Base-by-base conservation (phyloP, 2,888 invertebrate genomes). In the Muschampia plurimacula region DNA sequence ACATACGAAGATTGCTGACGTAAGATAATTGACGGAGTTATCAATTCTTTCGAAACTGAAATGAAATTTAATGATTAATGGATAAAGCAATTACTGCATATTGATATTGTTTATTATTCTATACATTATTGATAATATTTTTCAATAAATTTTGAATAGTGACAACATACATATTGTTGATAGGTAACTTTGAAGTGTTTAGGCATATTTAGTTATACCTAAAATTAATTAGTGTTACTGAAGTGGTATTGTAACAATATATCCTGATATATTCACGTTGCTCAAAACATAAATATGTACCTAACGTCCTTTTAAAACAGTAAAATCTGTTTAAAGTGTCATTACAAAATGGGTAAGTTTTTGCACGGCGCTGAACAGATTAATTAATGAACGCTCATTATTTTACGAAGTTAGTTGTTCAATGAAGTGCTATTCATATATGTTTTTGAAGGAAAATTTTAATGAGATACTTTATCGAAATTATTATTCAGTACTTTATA, bases 341-440 rank as follows among this genome's bases (percentile, higher is more conserved):
- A 52, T 55, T 66, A 66, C 66, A 67, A 22, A 55, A 55, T 41
- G 39, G 10, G 49, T 67, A 67, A 55, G 55, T 55, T 67, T 67
- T 57, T 57, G 55, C 52, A 41, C 67, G 22, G 10, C 41, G 67
- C 12, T 57, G 67, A 15, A 57, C 41, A 36, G 55, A 55, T 67
- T 67, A 67, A 67, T 67, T 67, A 67, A 67, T 67, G 67, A 67
- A 41, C 55, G 67, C 55, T 55, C 67, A 67, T 67, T 67, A 67
- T 57, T 67, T 57, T 49, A 67, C 15, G 55, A 55, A 67, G 55
- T 67, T 57, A 57, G 55, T 67, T 41, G 41, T 57, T 67, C 39
- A 67, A 57, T 52, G 22, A 39, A 67, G 55, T 55, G 41, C 55
- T 67, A 57, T 55, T 57, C 36, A 36, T 36, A 13, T 41, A 60